Evolutionary conservation across 2,888 invertebrate species (phyloP), one percentile per base, ranked within the genome.

Genomic region (Oasisia sp.): DNA sequence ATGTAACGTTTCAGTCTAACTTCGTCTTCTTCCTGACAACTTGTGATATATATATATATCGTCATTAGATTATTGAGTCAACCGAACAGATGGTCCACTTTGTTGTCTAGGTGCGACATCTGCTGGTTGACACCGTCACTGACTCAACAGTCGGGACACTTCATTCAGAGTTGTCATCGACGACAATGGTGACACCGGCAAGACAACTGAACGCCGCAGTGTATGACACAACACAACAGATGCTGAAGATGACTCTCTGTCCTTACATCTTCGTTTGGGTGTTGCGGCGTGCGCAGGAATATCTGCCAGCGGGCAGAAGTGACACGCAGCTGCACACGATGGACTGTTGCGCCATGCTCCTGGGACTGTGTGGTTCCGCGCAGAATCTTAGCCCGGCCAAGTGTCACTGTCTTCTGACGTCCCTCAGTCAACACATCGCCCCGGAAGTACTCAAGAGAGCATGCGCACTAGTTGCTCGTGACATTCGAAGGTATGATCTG

Each of bases 231-330:
- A 91, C 91, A 12, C 91, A 91, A 45, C 32, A 32, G 12, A 32
- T 91, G 32, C 91, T 91, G 44, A 38, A 50, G 45, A 91, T 91
- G 91, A 44, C 44, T 14, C 50, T 91, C n/a, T 91, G 91, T 44
- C 91, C 91, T 91, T 91, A 91, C 56, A 56, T 91, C 50, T 91
- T 91, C 91, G 91, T 91, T 9, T 91, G 91, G 91, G 91, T 91
- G 38, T 45, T 91, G 32, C 74, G 74, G 27, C 74, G 74, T 1
- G 74, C 74, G 74, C 74, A 74, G 27, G 74, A 74, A 74, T 74
- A 74, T 74, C 74, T 74, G 74, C 74, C 74, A 27, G 27, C 27
- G 5, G 74, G 74, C 27, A 74, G 74, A 74, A 74, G 74, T 74
- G 74, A 74, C 74, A 74, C 27, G 74, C 74, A 74, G 74, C 27